Base-by-base conservation (phyloP, 2,888 invertebrate genomes). In the Tinea semifulvella region DNA sequence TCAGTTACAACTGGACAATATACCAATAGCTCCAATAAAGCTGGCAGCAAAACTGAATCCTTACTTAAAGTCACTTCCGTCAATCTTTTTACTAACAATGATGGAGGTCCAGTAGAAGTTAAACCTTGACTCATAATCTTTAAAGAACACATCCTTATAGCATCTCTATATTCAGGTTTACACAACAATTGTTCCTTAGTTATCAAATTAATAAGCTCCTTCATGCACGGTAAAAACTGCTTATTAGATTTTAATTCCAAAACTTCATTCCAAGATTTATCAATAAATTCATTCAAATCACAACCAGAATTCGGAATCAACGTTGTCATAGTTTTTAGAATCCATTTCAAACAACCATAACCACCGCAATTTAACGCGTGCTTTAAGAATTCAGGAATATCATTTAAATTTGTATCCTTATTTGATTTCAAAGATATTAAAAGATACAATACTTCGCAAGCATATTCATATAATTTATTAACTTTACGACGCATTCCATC, bases 241-340 rank as follows among this genome's bases (percentile, higher is more conserved):
- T 64, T 69, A 50, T 70, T 79, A 0, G 79, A 70, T 53, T 76
- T 76, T n/a, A 81, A 50, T 48, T 74, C 77, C 48, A 77, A 73
- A 49, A 77, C 71, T 52, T 81, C 80, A 44, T 53, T 65, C 81
- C 81, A 81, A 19, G 66, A 56, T 57, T 58, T 65, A 26, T 61
- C 58, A 35, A 80, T 56, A 48, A 77, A 73, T 42, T 58, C 14
- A 13, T 14, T 14, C 2, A 31, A 48, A 51, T 72, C 56, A 47
- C 68, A 70, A 18, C 31, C 31, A 31, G 14, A 36, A 17, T 16
- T n/a, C n/a, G n/a, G n/a, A n/a, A n/a, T n/a, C n/a, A n/a, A n/a
- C 16, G 10, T 3, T 6, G n/a, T 69, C 5, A 65, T 54, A 22
- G 79, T 70, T 51, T 62, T 66, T 22, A 82, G 50, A 28, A 77